phyloP scores from a whole-genome alignment of 2,113 vertebrate species.

The Cromileptes altivelis region DNA sequence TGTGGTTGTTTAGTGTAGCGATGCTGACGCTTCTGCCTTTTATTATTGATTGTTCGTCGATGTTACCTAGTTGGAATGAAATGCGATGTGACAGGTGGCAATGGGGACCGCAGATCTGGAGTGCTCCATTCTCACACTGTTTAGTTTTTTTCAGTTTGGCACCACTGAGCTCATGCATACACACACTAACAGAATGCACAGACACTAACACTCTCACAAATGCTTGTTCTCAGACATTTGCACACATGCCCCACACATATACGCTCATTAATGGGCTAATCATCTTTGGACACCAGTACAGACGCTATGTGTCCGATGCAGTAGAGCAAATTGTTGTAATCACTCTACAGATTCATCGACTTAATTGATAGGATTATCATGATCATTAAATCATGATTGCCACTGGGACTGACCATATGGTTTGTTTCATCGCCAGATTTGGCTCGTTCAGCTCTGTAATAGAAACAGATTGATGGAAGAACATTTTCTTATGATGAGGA shows the following conservation, averaged over 20 bases:
- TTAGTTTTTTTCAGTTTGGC: conserved; percentile 27
- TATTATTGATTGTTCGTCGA: conserved; percentile 43
- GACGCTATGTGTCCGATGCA: conserved; percentile 20
- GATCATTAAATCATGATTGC: conserved; percentile 42
- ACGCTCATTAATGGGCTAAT: conserved; percentile 19
- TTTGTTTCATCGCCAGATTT: conserved; percentile 42
- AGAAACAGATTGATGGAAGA: conserved; percentile 36
- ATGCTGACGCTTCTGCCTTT: conserved; percentile 2
- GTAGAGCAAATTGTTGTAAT: conserved; percentile 21
- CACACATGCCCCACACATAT: conserved; percentile 10
- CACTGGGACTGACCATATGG: conserved; percentile 40
- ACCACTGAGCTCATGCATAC: conserved; percentile 3
- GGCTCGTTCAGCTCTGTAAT: conserved; percentile 17
- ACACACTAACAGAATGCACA: not conserved
- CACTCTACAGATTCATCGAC: not conserved
- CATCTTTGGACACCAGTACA: conserved; percentile 13
- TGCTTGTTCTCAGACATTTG: conserved; percentile 44
- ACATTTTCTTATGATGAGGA: not conserved
- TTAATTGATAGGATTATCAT: not conserved
- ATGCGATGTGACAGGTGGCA: conserved; percentile 37
- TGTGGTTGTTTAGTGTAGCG: conserved; percentile 9
- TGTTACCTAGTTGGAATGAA: conserved; percentile 30
- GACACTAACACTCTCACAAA: conserved; percentile 19
- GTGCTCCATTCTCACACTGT: conserved; percentile 36
- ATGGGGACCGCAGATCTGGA: conserved; percentile 37